phyloP scores from a whole-genome alignment of 2,797 vertebrate genomes.

The Sardinella longiceps region DNA sequence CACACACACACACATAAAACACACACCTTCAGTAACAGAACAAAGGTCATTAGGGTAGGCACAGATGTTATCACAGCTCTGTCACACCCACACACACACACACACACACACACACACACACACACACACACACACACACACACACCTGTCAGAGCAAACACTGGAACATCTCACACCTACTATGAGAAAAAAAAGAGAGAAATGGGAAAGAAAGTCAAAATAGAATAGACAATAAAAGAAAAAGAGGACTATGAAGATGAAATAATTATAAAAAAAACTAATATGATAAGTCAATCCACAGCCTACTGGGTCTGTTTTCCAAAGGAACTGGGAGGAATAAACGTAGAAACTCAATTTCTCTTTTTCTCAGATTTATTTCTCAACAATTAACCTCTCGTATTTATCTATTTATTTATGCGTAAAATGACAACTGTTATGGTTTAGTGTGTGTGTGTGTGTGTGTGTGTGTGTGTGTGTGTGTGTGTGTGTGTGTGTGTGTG shows the following conservation, averaged over 20 bases:
- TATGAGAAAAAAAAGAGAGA: not conserved
- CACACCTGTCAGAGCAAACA: not conserved
- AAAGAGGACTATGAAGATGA: not conserved
- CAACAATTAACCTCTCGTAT: not conserved
- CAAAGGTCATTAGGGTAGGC: not conserved
- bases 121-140: constrained; percentile 18
- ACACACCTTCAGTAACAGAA: not conserved
- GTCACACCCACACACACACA: not conserved
- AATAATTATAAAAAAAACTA: too few species aligned
- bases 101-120: not conserved
- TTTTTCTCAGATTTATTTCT: not conserved
- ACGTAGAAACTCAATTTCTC: not conserved
- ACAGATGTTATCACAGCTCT: constrained; percentile 13
- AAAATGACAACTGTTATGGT: not conserved
- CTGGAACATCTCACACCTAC: not conserved
- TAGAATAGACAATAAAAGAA: not conserved
- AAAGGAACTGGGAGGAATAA: not conserved
- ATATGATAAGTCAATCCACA: not conserved
- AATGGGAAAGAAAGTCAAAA: not conserved
- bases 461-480: too few species aligned
- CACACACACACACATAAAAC: not conserved
- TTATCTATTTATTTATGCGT: not conserved
- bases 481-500: too few species aligned
- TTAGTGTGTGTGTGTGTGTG: too few species aligned
- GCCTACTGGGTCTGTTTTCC: not conserved